Conservation (phyloP, 2,113 vertebrate genomes). For the Callochromis pleurospilus region DNA sequence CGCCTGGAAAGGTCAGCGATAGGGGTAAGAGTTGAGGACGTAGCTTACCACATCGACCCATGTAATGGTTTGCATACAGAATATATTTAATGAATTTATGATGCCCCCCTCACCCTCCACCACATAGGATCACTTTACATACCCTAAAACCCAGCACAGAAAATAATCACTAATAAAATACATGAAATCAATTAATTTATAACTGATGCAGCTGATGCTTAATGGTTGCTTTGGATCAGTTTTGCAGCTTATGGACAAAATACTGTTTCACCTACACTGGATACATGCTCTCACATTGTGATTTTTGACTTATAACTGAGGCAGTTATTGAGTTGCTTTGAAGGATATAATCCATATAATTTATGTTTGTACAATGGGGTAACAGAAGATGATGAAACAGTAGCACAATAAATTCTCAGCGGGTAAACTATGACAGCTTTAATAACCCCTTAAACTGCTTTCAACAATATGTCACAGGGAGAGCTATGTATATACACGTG, state of each 20-base stretch:
- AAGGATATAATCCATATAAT: neutral
- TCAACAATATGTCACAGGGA: neutral
- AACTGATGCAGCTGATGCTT: neutral
- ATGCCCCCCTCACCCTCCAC: neutral
- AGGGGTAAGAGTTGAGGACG: neutral
- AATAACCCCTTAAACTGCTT: slow-evolving; percentile 45
- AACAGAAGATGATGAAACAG: neutral
- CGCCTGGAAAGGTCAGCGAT: slow-evolving; percentile 68
- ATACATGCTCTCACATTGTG: neutral
- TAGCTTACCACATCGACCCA: neutral
- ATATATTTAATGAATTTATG: neutral
- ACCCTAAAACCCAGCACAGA: neutral
- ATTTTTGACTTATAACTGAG: neutral
- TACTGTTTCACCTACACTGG: neutral
- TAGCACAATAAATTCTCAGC: neutral
- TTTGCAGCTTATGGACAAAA: neutral
- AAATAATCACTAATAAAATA: neutral
- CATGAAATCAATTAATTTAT: neutral
- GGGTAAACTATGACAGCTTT: slow-evolving; percentile 46
- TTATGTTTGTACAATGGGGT: neutral
- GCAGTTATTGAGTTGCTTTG: neutral
- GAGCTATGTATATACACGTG: neutral
- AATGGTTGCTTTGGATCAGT: neutral
- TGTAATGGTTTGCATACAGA: neutral
- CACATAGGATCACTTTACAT: neutral